Evolutionary conservation across 2,113 vertebrate genomes (phyloP).

Genomic region (Progne subis): DNA sequence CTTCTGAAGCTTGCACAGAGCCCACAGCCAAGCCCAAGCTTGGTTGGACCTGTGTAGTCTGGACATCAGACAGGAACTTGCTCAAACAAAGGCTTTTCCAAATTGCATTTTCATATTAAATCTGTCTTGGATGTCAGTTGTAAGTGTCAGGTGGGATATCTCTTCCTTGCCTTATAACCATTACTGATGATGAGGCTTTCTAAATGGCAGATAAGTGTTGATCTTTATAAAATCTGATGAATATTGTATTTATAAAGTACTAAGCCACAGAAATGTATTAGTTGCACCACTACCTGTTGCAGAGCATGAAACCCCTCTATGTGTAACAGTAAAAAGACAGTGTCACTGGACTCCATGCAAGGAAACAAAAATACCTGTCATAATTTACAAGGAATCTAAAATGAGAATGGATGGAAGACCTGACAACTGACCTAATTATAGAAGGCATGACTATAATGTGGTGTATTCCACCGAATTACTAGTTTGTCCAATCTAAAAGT

Average conservation of each 20-base stretch:
- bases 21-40: accelerated
- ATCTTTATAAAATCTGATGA: not conserved
- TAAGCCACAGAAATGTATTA: not conserved
- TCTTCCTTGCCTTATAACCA: not conserved
- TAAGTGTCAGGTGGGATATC: not conserved
- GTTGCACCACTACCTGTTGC: not conserved
- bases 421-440: not conserved
- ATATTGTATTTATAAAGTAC: not conserved
- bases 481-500: not conserved
- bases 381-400: not conserved
- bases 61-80: not conserved
- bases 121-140: not conserved
- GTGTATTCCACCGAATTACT: not conserved
- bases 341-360: not conserved
- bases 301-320: not conserved
- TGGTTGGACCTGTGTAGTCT: not conserved
- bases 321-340: not conserved
- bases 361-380: not conserved
- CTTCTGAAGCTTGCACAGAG: not conserved
- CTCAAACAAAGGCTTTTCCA: not conserved
- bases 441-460: not conserved
- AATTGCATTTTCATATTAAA: not conserved
- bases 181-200: not conserved
- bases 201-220: not conserved
- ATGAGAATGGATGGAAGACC: not conserved